phyloP scores from a whole-genome alignment of 2,888 invertebrate species.

The Monopis laevigella region DNA sequence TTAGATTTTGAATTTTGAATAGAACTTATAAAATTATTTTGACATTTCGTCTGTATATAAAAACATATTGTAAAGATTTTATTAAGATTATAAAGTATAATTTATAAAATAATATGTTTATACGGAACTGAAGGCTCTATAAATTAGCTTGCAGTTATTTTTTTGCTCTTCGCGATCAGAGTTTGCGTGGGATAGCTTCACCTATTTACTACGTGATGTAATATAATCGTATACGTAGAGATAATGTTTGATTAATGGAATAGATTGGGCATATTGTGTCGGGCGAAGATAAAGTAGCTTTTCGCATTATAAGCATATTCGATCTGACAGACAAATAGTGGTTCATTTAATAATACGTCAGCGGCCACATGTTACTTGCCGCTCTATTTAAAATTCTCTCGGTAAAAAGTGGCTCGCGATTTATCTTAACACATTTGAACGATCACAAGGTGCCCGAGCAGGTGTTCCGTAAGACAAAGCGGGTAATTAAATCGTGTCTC shows the following conservation, averaged over 20 bases:
- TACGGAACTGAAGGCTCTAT: too few species aligned
- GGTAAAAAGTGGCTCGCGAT: constrained; percentile 9
- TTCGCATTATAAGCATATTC: background rate
- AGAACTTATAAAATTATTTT: too few species aligned
- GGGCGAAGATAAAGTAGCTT: constrained; percentile 36
- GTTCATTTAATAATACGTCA: constrained; percentile 1
- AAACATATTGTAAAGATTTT: too few species aligned
- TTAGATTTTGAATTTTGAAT: too few species aligned
- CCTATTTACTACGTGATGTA: constrained; percentile 25
- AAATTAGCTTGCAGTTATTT: too few species aligned
- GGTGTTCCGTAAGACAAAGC: constrained; percentile 4
- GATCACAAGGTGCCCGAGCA: constrained; percentile 2
- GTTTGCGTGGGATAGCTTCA: constrained; percentile 31
- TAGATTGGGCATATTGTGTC: constrained; percentile 47
- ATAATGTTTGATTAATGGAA: constrained; percentile 46
- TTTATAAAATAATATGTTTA: too few species aligned
- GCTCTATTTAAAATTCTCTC: constrained; percentile 14
- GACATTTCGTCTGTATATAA: too few species aligned
- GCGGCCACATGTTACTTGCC: constrained; percentile 8
- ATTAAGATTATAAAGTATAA: too few species aligned
- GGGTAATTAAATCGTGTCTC: constrained; percentile 7
- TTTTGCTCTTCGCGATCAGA: too few species aligned
- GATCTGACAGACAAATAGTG: constrained; percentile 1
- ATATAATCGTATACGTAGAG: constrained; percentile 25
- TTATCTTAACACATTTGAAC: constrained; percentile 7